Conservation (phyloP, 2,113 vertebrate genomes). For the Azemiops feae region DNA sequence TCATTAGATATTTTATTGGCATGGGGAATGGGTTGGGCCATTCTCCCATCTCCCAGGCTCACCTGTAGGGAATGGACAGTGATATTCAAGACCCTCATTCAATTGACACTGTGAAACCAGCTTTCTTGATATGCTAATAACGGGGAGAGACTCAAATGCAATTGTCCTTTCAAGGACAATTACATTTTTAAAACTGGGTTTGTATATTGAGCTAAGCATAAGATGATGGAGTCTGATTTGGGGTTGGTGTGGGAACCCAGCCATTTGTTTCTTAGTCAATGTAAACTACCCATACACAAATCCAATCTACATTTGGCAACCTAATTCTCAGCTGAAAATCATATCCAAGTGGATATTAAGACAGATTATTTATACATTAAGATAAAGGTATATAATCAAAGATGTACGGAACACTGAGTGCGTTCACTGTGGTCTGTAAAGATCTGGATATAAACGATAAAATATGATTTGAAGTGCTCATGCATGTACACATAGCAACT, state of each 20-base stretch:
- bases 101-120: neutral
- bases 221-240: neutral
- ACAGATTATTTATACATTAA: neutral
- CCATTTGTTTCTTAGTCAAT: neutral
- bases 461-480: neutral
- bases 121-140: neutral
- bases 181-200: neutral
- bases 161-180: neutral
- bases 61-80: neutral
- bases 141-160: neutral
- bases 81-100: neutral
- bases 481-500: too few species aligned
- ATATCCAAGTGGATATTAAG: neutral
- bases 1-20: slow-evolving; percentile 53
- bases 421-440: neutral
- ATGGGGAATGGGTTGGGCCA: slow-evolving; percentile 1
- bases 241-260: neutral
- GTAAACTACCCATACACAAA: neutral
- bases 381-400: neutral
- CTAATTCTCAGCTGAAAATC: neutral
- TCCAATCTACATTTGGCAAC: neutral
- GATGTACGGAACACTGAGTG: neutral
- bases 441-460: neutral
- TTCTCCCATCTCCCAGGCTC: neutral
- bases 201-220: neutral